These are phyloP conservation scores for Meiosimyza platycephala DNA, from an alignment of 2,888 invertebrate genomes.

Conservation along the genomic window DNA sequence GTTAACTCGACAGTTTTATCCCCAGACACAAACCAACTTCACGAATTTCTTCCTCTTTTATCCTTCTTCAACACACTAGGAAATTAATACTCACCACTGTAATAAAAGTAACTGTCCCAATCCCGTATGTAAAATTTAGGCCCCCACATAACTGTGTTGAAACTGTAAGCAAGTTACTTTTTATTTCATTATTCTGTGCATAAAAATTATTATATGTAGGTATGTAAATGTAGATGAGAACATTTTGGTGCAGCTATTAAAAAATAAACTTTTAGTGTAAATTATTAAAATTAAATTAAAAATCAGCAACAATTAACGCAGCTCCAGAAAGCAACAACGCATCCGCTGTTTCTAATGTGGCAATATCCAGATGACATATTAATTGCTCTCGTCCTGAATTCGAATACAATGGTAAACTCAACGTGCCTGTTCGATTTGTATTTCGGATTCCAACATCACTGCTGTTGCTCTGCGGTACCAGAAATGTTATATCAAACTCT, in stretches of 20 bases:
- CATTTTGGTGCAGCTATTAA: neutral
- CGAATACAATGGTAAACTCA: constrained; percentile 60
- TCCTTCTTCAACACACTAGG: no score
- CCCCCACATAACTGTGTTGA: no score
- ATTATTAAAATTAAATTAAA: constrained; percentile 46
- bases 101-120: no score
- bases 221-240: neutral
- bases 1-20: no score
- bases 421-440: constrained; percentile 23
- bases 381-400: constrained; percentile 57
- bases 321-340: constrained; percentile 62
- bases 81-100: no score
- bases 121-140: no score
- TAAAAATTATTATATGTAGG: neutral
- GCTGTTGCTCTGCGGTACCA: constrained; percentile 34
- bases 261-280: neutral
- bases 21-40: no score
- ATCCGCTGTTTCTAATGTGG: constrained; percentile 51
- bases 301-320: constrained; percentile 62
- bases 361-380: constrained; percentile 59
- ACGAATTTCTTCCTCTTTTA: no score
- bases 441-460: neutral
- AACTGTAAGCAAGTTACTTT: constrained; percentile 17
- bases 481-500: constrained; percentile 52
- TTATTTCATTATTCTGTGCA: constrained; percentile 26